These are phyloP conservation scores for Callyntrura sp. DNA, from an alignment of 2,888 invertebrate genomes.

Conservation along the genomic window DNA sequence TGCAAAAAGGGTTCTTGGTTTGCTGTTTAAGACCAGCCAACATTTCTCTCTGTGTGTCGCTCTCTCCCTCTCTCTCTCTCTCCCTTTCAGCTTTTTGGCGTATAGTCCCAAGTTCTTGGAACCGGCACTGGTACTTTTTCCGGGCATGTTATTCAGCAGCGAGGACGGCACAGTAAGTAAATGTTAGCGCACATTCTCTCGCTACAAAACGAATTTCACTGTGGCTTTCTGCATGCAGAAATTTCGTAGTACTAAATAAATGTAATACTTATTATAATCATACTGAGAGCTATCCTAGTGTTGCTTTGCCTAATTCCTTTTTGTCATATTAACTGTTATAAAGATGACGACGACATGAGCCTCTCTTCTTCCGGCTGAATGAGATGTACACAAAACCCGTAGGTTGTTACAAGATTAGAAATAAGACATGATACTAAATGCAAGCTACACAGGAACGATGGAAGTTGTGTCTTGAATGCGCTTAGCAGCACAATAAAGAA, in stretches of 20 bases:
- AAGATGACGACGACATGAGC: no score
- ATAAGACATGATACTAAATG: no score
- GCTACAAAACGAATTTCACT: neutral
- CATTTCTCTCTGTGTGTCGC: neutral
- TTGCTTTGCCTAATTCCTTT: no score
- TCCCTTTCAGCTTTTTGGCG: constrained; percentile 21
- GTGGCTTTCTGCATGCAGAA: neutral
- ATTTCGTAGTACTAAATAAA: neutral
- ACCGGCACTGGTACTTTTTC: neutral
- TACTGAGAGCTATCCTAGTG: no score
- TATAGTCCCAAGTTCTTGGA: constrained; percentile 1
- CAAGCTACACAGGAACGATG: no score
- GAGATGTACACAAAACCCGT: no score
- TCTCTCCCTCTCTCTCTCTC: constrained; percentile 27
- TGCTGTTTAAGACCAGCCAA: constrained; percentile 19
- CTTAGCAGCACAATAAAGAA: no score
- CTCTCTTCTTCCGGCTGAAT: no score
- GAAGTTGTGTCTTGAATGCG: no score
- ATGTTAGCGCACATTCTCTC: neutral
- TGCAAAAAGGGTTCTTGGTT: constrained; percentile 60
- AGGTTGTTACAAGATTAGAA: no score
- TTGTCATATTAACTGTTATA: no score
- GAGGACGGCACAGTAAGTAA: neutral
- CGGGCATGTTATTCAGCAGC: neutral
- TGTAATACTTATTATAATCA: no score